Percentiles rank a stretch among this genome's conserved stretches.
Evolutionary conservation across 1,140 invertebrate species (phyloP).

Genomic region (Euwallacea similis): DNA sequence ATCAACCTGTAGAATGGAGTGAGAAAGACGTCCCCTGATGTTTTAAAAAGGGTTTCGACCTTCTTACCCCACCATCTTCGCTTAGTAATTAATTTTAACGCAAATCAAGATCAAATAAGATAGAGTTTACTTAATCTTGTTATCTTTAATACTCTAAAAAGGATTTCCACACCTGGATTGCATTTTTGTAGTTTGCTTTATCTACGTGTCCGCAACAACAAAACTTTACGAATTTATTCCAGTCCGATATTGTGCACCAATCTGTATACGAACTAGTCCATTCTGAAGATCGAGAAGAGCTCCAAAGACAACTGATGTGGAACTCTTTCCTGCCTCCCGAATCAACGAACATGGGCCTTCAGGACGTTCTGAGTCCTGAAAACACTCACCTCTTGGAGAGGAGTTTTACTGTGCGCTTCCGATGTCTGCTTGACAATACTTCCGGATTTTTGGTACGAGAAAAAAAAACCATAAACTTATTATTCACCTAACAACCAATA

Average conservation of each 20-base stretch:
- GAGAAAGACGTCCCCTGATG: too few relatives aligned
- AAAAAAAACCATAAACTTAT: too few relatives aligned
- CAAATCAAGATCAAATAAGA: too few relatives aligned
- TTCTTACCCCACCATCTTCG: too few relatives aligned
- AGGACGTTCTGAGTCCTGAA: conserved; percentile 82
- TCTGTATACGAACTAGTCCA: conserved; percentile 98
- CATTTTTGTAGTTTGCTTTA: too few relatives aligned
- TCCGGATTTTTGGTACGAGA: conserved; percentile 92
- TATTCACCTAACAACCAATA: neutral
- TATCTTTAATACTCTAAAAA: too few relatives aligned
- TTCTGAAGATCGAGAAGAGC: conserved; percentile 96
- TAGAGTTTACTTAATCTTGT: too few relatives aligned
- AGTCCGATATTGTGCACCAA: conserved; percentile 99
- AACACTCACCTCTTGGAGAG: conserved; percentile 85
- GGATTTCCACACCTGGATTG: too few relatives aligned
- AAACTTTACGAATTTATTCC: conserved; percentile 40
- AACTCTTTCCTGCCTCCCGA: conserved; percentile 90
- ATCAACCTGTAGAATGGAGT: too few relatives aligned
- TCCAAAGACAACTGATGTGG: conserved; percentile 95
- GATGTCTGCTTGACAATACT: conserved; percentile 98
- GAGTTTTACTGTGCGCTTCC: conserved; percentile 96
- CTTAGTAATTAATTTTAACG: too few relatives aligned
- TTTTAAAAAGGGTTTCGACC: too few relatives aligned
- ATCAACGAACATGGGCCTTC: conserved; percentile 74
- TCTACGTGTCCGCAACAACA: neutral